Evolutionary conservation across 92 coral and sea anemone species (phyloP).

Genomic region (Palythoa heliodiscus): DNA sequence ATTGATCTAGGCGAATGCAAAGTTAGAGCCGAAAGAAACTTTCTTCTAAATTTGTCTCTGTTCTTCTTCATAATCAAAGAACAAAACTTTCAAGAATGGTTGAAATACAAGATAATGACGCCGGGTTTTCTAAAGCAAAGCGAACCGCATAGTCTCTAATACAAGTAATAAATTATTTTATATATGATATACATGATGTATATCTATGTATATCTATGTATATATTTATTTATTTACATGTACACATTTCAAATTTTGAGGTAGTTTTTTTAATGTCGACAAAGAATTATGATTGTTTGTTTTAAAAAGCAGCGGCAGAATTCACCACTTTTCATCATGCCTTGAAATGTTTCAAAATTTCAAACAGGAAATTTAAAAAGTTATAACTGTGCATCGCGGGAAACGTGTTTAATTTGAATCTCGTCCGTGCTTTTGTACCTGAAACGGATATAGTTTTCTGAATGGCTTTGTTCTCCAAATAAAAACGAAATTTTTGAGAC

Average conservation of each 20-base stretch:
- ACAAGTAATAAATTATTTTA: no score
- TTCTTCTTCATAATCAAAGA: no score
- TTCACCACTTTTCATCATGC: neutral
- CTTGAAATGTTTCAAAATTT: neutral
- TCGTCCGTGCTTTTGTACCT: neutral
- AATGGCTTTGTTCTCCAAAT: neutral
- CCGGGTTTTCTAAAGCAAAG: no score
- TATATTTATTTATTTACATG: neutral
- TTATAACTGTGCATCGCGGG: neutral
- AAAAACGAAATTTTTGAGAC: neutral
- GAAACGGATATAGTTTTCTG: constrained; percentile 2
- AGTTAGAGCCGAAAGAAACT: no score
- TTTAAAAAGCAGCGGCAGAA: neutral
- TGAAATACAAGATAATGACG: no score
- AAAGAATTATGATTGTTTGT: neutral
- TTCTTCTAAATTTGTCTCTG: no score
- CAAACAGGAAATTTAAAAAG: constrained; percentile 12
- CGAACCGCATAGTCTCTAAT: no score
- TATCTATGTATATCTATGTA: no score
- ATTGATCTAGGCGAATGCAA: no score
- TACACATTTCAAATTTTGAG: neutral
- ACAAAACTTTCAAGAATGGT: no score
- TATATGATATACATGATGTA: no score
- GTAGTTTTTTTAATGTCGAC: neutral
- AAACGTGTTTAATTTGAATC: neutral